Evolutionary conservation across 2,888 invertebrate genomes (phyloP).

Genomic region (Drosophila multiciliata): DNA sequence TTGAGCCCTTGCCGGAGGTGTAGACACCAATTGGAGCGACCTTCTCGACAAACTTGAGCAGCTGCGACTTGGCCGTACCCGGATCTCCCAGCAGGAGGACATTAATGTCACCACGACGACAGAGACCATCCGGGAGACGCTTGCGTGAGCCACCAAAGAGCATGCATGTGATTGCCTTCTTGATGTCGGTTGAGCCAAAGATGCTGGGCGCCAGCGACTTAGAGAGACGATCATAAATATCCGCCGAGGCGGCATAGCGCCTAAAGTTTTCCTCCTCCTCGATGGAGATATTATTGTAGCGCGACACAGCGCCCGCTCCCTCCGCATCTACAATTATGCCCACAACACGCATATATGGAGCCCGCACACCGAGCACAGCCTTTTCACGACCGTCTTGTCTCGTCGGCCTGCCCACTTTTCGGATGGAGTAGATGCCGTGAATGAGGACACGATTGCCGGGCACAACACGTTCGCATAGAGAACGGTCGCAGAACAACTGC

Average conservation of each 20-base stretch:
- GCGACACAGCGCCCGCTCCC: conserved; percentile 88
- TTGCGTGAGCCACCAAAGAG: conserved; percentile 97
- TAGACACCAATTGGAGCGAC: conserved; percentile 98
- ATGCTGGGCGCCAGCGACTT: conserved; percentile 98
- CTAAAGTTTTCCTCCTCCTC: conserved; percentile 89
- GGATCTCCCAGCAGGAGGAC: conserved; percentile 98
- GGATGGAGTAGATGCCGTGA: conserved; percentile 98
- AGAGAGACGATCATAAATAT: conserved; percentile 95
- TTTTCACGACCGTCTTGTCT: conserved; percentile 91
- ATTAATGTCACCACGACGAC: conserved; percentile 98
- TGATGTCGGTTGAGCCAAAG: conserved; percentile 96
- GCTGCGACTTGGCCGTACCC: conserved; percentile 99
- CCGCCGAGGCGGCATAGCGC: conserved; percentile 92
- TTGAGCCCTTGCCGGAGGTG: conserved; percentile 99
- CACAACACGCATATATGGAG: conserved; percentile 97
- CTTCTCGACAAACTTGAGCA: conserved; percentile 98
- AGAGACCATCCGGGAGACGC: conserved; percentile 96
- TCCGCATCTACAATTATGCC: conserved; percentile 95
- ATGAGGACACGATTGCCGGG: conserved; percentile 98
- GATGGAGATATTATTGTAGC: conserved; percentile 86
- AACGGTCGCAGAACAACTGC: conserved; percentile 96
- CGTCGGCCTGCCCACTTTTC: conserved; percentile 89
- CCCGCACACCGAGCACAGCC: conserved; percentile 94
- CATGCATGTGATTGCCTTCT: conserved; percentile 97
- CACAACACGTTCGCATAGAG: conserved; percentile 96